phyloP scores from a whole-genome alignment of 2,113 vertebrate genomes.

The Crocuta crocuta region DNA sequence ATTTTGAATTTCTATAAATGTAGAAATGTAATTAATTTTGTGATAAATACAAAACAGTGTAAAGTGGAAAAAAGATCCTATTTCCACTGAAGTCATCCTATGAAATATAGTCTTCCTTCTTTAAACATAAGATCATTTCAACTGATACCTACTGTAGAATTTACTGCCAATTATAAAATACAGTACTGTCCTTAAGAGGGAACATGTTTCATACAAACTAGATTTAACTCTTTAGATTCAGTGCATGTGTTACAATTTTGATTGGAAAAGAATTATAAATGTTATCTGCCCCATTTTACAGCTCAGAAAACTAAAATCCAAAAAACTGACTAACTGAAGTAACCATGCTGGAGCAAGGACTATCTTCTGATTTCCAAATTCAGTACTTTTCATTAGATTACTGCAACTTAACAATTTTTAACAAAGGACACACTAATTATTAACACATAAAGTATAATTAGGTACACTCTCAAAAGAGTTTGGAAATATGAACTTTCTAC shows the following conservation, averaged over 20 bases:
- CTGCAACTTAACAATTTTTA: background rate
- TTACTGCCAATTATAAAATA: slow-evolving; percentile 2
- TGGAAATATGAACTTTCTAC: slow-evolving; percentile 34
- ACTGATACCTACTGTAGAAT: background rate
- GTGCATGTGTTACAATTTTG: background rate
- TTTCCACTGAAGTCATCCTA: background rate
- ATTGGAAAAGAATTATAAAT: slow-evolving; percentile 32
- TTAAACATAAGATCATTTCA: background rate
- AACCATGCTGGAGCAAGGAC: background rate
- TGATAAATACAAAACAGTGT: slow-evolving; percentile 38
- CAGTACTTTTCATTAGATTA: background rate
- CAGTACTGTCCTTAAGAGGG: background rate
- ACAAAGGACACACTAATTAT: background rate
- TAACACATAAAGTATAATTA: slow-evolving; percentile 22
- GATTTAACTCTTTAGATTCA: slow-evolving; percentile 19
- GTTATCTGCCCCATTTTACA: background rate
- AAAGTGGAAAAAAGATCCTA: slow-evolving; percentile 15
- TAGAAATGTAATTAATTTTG: slow-evolving; percentile 31
- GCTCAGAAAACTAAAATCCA: background rate
- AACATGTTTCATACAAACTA: background rate
- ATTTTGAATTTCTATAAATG: slow-evolving; percentile 42
- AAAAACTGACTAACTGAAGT: background rate
- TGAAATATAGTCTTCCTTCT: background rate
- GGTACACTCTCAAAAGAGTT: background rate
- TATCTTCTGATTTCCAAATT: slow-evolving; percentile 12